Percentiles rank a stretch among this genome's conserved stretches.
These are phyloP conservation scores for Metopolophium dirhodum DNA, from an alignment of 1,140 invertebrate species.

Conservation along the genomic window DNA sequence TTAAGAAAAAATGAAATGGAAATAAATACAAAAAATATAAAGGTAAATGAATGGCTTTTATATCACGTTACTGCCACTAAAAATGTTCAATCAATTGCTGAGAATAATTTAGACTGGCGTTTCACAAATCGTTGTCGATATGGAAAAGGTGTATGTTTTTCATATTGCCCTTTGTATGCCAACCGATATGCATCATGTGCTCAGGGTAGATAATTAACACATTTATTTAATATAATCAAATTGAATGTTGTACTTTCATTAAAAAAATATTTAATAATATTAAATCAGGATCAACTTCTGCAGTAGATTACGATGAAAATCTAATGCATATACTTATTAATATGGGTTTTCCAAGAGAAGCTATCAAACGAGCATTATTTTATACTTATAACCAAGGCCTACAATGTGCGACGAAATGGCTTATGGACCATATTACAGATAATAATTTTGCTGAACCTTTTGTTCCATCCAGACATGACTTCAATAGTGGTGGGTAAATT, in stretches of 20 bases:
- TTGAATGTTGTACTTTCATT: background rate
- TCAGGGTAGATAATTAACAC: background rate
- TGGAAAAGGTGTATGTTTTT: slow-evolving; percentile 44
- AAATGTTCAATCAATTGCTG: slow-evolving; percentile 34
- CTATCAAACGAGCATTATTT: slow-evolving; percentile 35
- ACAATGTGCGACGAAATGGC: slow-evolving; percentile 17
- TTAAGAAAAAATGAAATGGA: slow-evolving; percentile 42
- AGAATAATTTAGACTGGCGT: slow-evolving; percentile 42
- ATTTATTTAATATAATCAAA: background rate
- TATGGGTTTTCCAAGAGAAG: slow-evolving; percentile 38
- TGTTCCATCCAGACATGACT: background rate
- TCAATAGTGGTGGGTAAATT: background rate
- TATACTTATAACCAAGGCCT: background rate
- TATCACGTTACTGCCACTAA: slow-evolving; percentile 38
- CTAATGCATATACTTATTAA: background rate
- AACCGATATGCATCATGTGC: slow-evolving; percentile 39
- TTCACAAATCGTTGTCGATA: slow-evolving; percentile 32
- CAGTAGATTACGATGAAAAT: slow-evolving; percentile 26
- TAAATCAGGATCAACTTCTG: background rate
- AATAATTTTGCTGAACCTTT: slow-evolving; percentile 34
- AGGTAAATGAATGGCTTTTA: slow-evolving; percentile 15
- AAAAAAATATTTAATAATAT: background rate
- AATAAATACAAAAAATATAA: background rate
- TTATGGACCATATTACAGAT: slow-evolving; percentile 37
- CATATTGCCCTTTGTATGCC: slow-evolving; percentile 41